A percentile compares a stretch with the other conserved stretches of the same genome.
Evolutionary conservation across 1,140 invertebrate genomes (phyloP).

Genomic region (Stegodyphus dumicola): DNA sequence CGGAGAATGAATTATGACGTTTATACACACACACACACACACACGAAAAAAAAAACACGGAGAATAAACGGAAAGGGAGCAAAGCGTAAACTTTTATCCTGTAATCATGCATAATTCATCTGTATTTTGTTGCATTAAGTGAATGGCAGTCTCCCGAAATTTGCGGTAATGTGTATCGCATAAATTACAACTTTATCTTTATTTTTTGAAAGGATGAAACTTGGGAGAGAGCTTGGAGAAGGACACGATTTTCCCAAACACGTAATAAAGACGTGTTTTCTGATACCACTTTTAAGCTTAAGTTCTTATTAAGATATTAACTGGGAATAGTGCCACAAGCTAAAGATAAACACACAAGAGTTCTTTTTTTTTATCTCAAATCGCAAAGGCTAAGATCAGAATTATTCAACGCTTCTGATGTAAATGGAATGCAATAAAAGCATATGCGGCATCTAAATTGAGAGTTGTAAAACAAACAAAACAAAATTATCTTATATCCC

Average conservation of each 20-base stretch:
- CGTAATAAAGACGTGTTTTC: slow-evolving; percentile 52
- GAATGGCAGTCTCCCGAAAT: slow-evolving; percentile 42
- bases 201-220: slow-evolving; percentile 30
- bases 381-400: not conserved
- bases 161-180: slow-evolving; percentile 47
- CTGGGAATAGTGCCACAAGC: not conserved
- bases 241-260: slow-evolving; percentile 38
- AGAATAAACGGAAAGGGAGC: slow-evolving; percentile 8
- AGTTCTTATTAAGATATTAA: slow-evolving; percentile 55
- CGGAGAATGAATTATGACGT: slow-evolving; percentile 48
- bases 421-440: slow-evolving; percentile 34
- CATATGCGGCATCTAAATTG: slow-evolving; percentile 2
- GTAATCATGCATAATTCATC: slow-evolving; percentile 56
- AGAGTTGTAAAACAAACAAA: not conserved
- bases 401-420: not conserved
- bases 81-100: slow-evolving; percentile 57
- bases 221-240: slow-evolving; percentile 2
- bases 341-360: slow-evolving; percentile 12
- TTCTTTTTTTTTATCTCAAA: slow-evolving; percentile 11
- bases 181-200: slow-evolving; percentile 56
- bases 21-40: slow-evolving; percentile 33
- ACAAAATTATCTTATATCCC: too few relatives aligned
- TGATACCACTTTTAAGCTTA: slow-evolving; percentile 43
- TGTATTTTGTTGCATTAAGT: slow-evolving; percentile 55
- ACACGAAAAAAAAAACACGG: slow-evolving; percentile 10